These are phyloP conservation scores for Standfussiana lucernea DNA, from an alignment of 2,888 invertebrate genomes.

Conservation along the genomic window DNA sequence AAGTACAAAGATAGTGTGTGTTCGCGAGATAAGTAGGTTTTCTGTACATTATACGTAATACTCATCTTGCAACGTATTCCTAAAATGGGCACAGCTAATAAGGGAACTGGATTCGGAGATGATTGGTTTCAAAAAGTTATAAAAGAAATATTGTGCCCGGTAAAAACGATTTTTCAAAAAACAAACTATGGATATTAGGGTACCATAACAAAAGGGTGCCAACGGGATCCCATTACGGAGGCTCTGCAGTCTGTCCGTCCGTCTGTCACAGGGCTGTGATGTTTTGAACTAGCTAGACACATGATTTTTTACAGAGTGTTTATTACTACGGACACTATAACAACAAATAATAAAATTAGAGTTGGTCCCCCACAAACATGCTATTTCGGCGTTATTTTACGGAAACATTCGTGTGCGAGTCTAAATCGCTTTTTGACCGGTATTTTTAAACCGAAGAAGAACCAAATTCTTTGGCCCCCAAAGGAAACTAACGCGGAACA, in stretches of 20 bases:
- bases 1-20: conserved; percentile 16
- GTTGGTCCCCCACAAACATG: neutral
- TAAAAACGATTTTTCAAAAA: neutral
- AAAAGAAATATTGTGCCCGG: neutral
- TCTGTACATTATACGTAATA: neutral
- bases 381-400: neutral
- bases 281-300: neutral
- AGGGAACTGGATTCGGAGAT: neutral
- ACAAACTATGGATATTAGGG: neutral
- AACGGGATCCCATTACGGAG: neutral
- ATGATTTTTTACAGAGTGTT: neutral
- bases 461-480: neutral
- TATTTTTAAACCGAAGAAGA: neutral
- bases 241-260: neutral
- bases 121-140: neutral
- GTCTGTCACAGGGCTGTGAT: neutral
- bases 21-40: neutral
- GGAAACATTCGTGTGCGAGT: neutral
- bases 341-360: neutral
- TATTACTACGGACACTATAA: too few relatives aligned
- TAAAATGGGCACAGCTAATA: neutral
- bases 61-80: neutral
- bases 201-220: neutral
- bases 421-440: neutral
- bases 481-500: neutral